Base-by-base conservation (phyloP, 2,797 vertebrate species). In the Spheniscus humboldti region DNA sequence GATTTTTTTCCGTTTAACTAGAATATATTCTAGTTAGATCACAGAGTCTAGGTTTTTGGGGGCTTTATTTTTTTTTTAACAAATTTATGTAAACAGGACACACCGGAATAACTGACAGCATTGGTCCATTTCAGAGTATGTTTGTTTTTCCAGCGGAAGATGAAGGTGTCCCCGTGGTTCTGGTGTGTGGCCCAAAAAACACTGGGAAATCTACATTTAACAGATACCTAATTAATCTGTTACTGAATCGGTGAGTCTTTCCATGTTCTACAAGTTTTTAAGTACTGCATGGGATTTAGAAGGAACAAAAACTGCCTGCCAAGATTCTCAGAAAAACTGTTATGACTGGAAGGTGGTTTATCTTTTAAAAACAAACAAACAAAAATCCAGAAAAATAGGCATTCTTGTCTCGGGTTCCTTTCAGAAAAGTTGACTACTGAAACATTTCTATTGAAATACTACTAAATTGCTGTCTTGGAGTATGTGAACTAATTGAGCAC, bases 121-220 rank as follows among this genome's bases (percentile, higher is more conserved):
- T 22, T 9, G 22, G 30, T 86, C 37, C 3, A 12, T 22, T 31
- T 67, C 24, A 15, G 23, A 3, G 5, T 17, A 0, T 31, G 23
- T 76, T 91, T 96, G 53, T 93, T 66, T 73, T 90, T 94, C 6
- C 64, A 99, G 99, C 97, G 23, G 99, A 99, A 83, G 97, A 98
- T 39, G 98, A 99, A 24, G 98, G 98, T n/a, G 98, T 98, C 88
- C 98, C 99, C 0, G 80, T 99, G 47, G 97, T 99, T 85, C 97
- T 99, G 7, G 98, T 99, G 1, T 99, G 98, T 74, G 99, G 99
- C 10, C 85, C 97, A 5, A 99, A 99, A 96, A 99, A 98, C 48
- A 97, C 98, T 9, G 99, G 99, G 22, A 99, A 99, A 90, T 99
- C 99, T 0, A 99, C 99, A 0, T 99, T 99, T 68, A 99, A 98